Evolutionary conservation across 2,113 vertebrate genomes (phyloP).

Genomic region (Sphyrna mokarran): DNA sequence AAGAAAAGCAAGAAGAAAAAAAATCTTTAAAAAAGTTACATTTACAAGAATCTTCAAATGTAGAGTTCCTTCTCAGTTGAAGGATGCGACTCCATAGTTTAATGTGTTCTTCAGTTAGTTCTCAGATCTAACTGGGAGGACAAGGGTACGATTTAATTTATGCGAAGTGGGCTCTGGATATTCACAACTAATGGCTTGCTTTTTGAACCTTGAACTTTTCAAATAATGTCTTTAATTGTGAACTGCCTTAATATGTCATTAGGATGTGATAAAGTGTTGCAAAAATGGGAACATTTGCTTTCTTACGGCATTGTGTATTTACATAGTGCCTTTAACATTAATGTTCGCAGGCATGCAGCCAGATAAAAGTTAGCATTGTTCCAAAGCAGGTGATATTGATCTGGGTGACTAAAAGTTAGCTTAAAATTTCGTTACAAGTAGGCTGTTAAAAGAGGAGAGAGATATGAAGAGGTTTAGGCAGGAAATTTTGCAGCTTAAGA

Average conservation of each 20-base stretch:
- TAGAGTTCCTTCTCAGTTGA: background rate
- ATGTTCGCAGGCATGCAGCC: background rate
- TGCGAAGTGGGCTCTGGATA: background rate
- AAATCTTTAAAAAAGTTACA: background rate
- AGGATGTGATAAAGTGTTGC: background rate
- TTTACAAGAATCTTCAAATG: background rate
- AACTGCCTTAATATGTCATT: background rate
- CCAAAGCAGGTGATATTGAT: background rate
- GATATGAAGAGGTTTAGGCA: background rate
- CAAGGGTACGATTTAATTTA: background rate
- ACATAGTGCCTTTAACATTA: background rate
- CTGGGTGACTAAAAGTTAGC: background rate
- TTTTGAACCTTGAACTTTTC: background rate
- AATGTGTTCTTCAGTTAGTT: background rate
- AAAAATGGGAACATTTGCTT: background rate
- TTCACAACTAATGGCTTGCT: background rate
- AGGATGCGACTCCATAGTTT: background rate
- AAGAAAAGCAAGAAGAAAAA: background rate
- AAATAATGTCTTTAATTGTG: background rate
- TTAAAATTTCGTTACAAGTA: background rate
- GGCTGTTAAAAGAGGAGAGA: background rate
- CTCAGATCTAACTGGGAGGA: background rate
- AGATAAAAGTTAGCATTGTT: background rate
- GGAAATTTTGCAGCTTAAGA: background rate
- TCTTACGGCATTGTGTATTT: background rate